Conservation (phyloP, 2,888 invertebrate genomes). For the Luperina nickerlii region DNA sequence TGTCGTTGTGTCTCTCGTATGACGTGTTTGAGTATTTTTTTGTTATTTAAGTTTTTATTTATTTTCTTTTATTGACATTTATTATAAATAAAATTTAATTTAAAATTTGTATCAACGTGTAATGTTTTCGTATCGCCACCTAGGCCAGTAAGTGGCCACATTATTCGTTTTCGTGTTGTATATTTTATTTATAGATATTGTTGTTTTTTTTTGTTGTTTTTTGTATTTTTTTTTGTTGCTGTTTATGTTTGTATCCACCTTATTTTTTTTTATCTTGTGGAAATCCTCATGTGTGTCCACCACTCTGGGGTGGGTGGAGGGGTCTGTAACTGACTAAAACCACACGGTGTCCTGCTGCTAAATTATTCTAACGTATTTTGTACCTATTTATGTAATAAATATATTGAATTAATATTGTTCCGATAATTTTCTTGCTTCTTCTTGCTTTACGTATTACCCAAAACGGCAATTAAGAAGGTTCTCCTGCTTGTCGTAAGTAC, state of each 20-base stretch:
- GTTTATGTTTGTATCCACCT: rapidly evolving
- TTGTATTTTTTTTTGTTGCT: not conserved
- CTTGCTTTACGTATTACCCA: not conserved
- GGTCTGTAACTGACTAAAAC: too few species aligned
- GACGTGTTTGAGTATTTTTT: not conserved
- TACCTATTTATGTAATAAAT: not conserved
- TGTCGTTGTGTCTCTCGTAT: slow-evolving; percentile 23
- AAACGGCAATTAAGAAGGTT: not conserved
- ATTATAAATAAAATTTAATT: not conserved
- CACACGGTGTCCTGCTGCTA: too few species aligned
- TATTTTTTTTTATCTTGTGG: too few species aligned
- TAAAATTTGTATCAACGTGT: not conserved
- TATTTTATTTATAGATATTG: too few species aligned
- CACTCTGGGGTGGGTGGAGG: too few species aligned
- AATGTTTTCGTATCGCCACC: not conserved
- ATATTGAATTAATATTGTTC: not conserved
- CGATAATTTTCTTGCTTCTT: not conserved
- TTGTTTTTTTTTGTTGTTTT: too few species aligned
- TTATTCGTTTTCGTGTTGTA: not conserved
- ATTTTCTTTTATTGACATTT: not conserved
- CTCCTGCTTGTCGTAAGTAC: not conserved
- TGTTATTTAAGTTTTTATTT: not conserved
- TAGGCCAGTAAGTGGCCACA: not conserved
- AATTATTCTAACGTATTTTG: not conserved
- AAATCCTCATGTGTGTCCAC: too few species aligned